phyloP scores from a whole-genome alignment of 2,113 vertebrate genomes.

The Columba livia region DNA sequence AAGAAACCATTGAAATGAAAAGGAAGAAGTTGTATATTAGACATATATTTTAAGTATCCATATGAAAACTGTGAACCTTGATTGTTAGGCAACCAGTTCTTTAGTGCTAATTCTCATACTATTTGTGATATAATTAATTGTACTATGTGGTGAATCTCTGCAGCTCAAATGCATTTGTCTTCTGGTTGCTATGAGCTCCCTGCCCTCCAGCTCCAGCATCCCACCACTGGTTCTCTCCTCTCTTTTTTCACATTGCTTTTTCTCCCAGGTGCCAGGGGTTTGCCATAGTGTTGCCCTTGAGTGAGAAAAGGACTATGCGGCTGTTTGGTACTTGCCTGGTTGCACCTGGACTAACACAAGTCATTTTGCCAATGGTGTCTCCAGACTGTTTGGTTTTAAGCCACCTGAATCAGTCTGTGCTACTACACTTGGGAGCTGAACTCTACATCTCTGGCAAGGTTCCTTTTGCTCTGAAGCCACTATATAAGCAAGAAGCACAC shows the following conservation, averaged over 20 bases:
- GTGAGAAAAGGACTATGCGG: neutral
- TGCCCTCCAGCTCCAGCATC: neutral
- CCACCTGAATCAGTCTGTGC: neutral
- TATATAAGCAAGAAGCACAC: neutral
- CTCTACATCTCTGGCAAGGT: neutral
- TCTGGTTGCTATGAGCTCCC: neutral
- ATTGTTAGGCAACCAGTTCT: neutral
- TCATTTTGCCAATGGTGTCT: neutral
- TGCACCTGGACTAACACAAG: neutral
- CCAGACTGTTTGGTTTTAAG: neutral
- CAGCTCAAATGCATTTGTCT: neutral
- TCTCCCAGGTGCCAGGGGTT: neutral
- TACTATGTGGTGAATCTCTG: neutral
- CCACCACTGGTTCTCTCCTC: neutral
- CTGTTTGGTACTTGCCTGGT: neutral
- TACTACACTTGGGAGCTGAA: neutral
- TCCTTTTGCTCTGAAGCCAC: neutral
- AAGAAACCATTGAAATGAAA: neutral
- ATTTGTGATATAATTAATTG: neutral
- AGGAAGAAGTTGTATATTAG: neutral
- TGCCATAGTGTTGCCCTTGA: rapidly evolving
- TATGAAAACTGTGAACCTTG: neutral
- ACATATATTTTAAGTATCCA: neutral
- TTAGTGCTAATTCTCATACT: neutral
- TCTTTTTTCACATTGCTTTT: neutral